A percentile compares a stretch with the other conserved stretches of the same genome.
phyloP scores from a whole-genome alignment of 2,113 vertebrate genomes.

The Dendropsophus ebraccatus region DNA sequence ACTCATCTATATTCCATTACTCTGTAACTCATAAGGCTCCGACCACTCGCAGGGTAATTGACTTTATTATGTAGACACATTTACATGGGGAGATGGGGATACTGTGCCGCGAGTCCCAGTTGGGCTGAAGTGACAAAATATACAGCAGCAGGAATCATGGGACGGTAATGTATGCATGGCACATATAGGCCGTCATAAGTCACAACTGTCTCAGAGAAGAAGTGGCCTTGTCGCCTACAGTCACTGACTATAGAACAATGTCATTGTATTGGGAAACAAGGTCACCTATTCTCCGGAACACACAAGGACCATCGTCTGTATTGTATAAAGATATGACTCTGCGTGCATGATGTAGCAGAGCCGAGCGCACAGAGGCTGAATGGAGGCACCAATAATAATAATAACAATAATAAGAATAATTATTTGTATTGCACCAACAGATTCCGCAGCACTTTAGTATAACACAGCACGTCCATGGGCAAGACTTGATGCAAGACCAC shows the following conservation, averaged over 20 bases:
- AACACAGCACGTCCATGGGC: too few species aligned
- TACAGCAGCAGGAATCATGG: neutral
- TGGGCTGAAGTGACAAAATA: neutral
- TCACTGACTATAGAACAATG: neutral
- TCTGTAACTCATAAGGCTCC: neutral
- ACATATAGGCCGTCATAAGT: neutral
- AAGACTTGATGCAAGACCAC: too few species aligned
- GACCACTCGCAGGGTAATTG: neutral
- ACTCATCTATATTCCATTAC: neutral
- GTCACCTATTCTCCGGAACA: neutral
- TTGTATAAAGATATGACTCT: neutral
- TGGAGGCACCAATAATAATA: neutral
- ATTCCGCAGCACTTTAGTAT: too few species aligned
- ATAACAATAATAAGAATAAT: too few species aligned
- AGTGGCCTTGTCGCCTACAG: neutral
- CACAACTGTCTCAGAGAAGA: neutral
- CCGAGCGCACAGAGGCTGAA: neutral
- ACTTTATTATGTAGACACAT: neutral
- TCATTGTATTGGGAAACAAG: neutral
- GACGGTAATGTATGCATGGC: neutral
- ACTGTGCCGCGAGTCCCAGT: neutral
- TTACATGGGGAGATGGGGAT: neutral
- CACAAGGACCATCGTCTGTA: neutral
- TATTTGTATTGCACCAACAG: too few species aligned
- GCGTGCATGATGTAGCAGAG: neutral